Conservation (phyloP, 2,113 vertebrate genomes). For the Pachypanchax playfairii region DNA sequence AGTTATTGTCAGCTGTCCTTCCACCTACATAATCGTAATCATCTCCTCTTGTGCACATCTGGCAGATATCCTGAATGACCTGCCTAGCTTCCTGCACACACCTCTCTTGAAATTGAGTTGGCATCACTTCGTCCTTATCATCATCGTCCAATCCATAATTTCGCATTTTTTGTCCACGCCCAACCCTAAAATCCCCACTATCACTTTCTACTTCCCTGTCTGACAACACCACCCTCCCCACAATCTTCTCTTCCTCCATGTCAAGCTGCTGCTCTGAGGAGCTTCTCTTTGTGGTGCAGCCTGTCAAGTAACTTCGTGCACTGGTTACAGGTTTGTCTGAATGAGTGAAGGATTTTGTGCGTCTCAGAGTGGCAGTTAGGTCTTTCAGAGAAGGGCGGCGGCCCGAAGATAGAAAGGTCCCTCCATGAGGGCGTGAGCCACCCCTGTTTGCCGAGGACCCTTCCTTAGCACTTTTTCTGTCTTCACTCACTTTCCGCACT, state of each 20-base stretch:
- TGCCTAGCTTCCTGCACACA: conserved; percentile 93
- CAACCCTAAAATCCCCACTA: conserved; percentile 65
- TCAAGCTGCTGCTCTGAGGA: conserved; percentile 89
- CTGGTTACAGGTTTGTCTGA: conserved; percentile 82
- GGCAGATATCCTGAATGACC: conserved; percentile 95
- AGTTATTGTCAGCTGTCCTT: conserved; percentile 18
- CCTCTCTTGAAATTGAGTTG: conserved; percentile 85
- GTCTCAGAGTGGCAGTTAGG: conserved; percentile 91
- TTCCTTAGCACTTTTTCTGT: conserved; percentile 34
- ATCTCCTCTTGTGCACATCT: conserved; percentile 85
- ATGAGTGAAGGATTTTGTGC: conserved; percentile 94
- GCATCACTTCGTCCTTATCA: conserved; percentile 76
- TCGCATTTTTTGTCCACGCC: conserved; percentile 40
- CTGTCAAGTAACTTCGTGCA: conserved; percentile 61
- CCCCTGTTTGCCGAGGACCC: conserved; percentile 44
- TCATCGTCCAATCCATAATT: conserved; percentile 69
- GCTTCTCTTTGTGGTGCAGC: conserved; percentile 84
- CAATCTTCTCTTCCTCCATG: conserved; percentile 63
- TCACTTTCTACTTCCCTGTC: conserved; percentile 79
- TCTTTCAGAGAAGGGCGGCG: conserved; percentile 91
- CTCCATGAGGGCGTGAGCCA: conserved; percentile 60
- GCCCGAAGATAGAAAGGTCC: conserved; percentile 56
- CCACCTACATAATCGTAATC: conserved; percentile 65
- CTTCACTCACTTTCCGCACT: conserved; percentile 80
- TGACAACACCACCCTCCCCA: conserved; percentile 55